Evolutionary conservation across 2,113 vertebrate species (phyloP).

Genomic region (Microtus pennsylvanicus): DNA sequence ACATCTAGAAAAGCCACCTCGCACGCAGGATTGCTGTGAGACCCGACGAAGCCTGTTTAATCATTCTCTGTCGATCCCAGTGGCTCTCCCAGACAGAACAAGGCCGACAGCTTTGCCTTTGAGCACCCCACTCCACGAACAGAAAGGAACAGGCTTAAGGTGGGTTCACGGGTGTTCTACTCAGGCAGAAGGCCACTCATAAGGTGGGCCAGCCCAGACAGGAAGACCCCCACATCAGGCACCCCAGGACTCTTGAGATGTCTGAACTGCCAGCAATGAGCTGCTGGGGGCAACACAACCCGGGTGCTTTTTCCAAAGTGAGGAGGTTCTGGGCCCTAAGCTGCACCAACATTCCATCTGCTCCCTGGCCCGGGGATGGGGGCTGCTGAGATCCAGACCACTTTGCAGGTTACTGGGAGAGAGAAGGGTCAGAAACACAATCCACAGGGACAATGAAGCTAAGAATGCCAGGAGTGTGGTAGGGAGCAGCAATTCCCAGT

Average conservation of each 20-base stretch:
- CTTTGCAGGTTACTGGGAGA: neutral
- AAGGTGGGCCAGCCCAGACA: neutral
- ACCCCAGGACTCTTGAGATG: neutral
- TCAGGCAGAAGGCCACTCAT: neutral
- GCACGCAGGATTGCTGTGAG: rapidly evolving
- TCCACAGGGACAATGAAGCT: neutral
- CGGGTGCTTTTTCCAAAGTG: neutral
- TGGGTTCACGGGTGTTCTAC: neutral
- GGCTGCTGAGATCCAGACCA: neutral
- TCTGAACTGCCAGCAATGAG: neutral
- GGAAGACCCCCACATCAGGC: neutral
- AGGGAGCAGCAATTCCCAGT: neutral
- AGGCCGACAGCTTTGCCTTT: rapidly evolving
- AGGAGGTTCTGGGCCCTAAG: neutral
- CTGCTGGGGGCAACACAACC: neutral
- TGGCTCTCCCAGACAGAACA: neutral
- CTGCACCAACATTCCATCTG: neutral
- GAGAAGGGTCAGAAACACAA: neutral
- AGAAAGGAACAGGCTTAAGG: rapidly evolving
- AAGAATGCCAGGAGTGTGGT: neutral
- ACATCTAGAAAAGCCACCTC: neutral
- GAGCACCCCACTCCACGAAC: neutral
- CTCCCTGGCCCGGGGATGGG: neutral
- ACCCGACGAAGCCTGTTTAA: no score
- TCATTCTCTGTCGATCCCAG: neutral